These are phyloP conservation scores for Amphiprion percula DNA, from an alignment of 2,113 vertebrate species.

Conservation along the genomic window DNA sequence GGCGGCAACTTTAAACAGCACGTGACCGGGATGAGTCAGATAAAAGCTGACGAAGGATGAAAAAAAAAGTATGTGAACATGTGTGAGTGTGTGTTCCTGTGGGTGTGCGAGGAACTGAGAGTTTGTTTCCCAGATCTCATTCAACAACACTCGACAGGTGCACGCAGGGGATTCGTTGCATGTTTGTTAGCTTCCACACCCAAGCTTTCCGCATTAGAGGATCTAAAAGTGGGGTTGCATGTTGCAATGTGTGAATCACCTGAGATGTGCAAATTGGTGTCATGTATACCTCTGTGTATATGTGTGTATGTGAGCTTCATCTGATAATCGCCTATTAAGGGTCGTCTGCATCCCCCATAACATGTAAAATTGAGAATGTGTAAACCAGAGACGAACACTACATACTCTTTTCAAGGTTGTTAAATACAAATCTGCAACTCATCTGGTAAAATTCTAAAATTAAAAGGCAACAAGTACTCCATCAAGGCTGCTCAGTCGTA, in stretches of 20 bases:
- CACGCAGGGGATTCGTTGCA: neutral
- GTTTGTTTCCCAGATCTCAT: slow-evolving; percentile 39
- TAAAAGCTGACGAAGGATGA: slow-evolving; percentile 25
- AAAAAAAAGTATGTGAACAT: slow-evolving; percentile 4
- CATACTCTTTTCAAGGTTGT: too few species aligned
- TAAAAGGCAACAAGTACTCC: too few species aligned
- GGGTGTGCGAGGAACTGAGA: neutral
- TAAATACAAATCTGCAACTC: too few species aligned
- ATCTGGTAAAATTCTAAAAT: too few species aligned
- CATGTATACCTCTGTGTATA: neutral
- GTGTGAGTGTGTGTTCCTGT: neutral
- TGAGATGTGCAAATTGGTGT: neutral
- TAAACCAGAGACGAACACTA: too few species aligned
- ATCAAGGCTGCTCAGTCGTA: too few species aligned
- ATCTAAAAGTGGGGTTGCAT: slow-evolving; percentile 16
- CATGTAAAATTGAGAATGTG: too few species aligned
- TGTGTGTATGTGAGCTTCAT: slow-evolving; percentile 17
- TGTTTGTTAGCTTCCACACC: slow-evolving; percentile 17
- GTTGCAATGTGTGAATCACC: slow-evolving; percentile 1
- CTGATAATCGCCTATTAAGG: slow-evolving; percentile 9
- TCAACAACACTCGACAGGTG: slow-evolving; percentile 71
- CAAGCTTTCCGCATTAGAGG: slow-evolving; percentile 40
- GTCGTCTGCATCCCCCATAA: neutral
- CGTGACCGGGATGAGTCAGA: slow-evolving; percentile 24
- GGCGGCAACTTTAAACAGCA: slow-evolving; percentile 1